A percentile compares a stretch with the other conserved stretches of the same genome.
Evolutionary conservation across 1,140 invertebrate genomes (phyloP).

Genomic region (Neoseiulus cucumeris): DNA sequence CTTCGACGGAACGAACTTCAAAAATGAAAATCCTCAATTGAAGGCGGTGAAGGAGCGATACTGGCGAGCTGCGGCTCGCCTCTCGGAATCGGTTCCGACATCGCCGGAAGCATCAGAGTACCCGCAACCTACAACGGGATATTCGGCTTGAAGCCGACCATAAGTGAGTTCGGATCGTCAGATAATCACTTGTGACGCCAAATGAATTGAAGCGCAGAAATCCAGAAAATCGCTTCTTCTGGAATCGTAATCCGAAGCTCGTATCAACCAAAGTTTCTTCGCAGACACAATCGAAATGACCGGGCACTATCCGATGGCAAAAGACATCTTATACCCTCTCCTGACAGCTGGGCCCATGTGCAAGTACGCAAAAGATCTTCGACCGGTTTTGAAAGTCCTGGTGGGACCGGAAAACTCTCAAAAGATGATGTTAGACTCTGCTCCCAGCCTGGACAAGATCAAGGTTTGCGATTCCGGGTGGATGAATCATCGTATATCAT

Average conservation of each 20-base stretch:
- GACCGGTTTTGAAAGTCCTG: constrained; percentile 50
- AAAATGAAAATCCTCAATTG: too few species aligned
- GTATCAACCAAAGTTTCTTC: background rate
- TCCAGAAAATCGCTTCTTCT: too few species aligned
- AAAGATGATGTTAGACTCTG: background rate
- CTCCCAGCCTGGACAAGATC: background rate
- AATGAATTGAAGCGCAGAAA: background rate
- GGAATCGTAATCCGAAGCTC: too few species aligned
- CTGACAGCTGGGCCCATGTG: constrained; percentile 72
- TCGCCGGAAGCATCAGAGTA: constrained; percentile 85
- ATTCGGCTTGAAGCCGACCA: constrained; percentile 79
- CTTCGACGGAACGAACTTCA: too few species aligned
- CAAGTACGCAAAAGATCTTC: constrained; percentile 59
- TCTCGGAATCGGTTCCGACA: constrained; percentile 76
- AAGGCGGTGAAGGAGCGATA: constrained; percentile 29
- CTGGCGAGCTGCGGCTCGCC: constrained; percentile 52
- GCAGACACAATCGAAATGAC: constrained; percentile 48
- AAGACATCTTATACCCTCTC: constrained; percentile 43
- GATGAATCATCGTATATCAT: background rate
- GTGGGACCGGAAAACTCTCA: constrained; percentile 33
- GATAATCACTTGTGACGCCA: background rate
- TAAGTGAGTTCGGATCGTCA: constrained; percentile 28
- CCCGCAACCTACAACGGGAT: constrained; percentile 81
- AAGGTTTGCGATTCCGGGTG: background rate
- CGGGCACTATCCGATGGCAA: constrained; percentile 46